phyloP scores from a whole-genome alignment of 2,888 invertebrate species.

The Hermodice carunculata region DNA sequence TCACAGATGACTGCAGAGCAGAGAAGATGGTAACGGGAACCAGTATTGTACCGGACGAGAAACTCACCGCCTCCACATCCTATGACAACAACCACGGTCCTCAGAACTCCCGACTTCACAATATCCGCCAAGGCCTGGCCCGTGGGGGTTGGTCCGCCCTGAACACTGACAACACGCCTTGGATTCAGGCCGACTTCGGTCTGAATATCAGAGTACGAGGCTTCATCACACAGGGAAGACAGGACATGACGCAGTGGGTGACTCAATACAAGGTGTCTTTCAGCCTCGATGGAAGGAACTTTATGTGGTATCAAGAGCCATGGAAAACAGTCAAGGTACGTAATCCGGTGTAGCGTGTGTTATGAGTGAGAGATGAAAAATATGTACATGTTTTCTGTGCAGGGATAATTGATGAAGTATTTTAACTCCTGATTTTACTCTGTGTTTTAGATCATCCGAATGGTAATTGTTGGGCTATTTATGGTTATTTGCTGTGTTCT shows the following conservation, averaged over 20 bases:
- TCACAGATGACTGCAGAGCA: constrained; percentile 41
- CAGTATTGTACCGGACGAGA: constrained; percentile 45
- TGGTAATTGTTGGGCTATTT: too few species aligned
- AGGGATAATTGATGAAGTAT: too few species aligned
- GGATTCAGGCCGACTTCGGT: constrained; percentile 14
- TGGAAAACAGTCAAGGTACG: constrained; percentile 47
- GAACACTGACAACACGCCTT: not conserved
- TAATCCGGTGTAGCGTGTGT: too few species aligned
- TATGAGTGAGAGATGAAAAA: too few species aligned
- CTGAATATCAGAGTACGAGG: constrained; percentile 46
- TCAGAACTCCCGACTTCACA: constrained; percentile 37
- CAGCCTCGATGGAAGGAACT: constrained; percentile 44
- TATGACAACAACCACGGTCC: constrained; percentile 45
- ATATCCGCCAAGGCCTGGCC: constrained; percentile 1
- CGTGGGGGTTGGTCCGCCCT: constrained; percentile 3
- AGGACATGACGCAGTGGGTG: constrained; percentile 49
- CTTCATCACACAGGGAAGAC: constrained; percentile 46
- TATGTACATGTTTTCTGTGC: too few species aligned
- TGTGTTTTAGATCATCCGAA: too few species aligned
- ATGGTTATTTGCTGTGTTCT: too few species aligned
- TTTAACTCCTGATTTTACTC: too few species aligned
- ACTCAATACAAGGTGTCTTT: constrained; percentile 49
- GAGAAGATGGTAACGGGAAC: constrained; percentile 51
- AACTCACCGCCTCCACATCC: constrained; percentile 43
- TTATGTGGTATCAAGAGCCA: constrained; percentile 49